These are phyloP conservation scores for Gorsachius magnificus DNA, from an alignment of 2,797 vertebrate species.

Conservation along the genomic window DNA sequence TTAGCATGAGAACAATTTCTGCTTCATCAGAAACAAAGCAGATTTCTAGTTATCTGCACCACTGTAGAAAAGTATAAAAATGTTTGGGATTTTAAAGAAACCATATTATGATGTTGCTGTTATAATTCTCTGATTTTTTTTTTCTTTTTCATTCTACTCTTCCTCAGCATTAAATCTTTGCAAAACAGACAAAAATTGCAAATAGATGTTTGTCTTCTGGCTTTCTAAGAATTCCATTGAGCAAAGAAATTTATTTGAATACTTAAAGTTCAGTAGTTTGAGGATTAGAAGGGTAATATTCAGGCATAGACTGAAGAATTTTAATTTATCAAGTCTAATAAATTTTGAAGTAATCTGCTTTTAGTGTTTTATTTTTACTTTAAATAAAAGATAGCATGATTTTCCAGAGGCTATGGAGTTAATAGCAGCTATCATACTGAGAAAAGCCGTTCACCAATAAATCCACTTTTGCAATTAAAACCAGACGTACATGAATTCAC, in stretches of 20 bases:
- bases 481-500: not conserved
- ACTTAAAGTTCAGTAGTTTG: not conserved
- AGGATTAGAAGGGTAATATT: not conserved
- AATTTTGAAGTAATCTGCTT: not conserved
- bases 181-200: not conserved
- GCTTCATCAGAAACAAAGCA: not conserved
- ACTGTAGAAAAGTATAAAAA: not conserved
- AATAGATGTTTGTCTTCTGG: not conserved
- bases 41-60: not conserved
- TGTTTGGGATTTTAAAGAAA: not conserved
- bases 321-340: not conserved
- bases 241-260: not conserved
- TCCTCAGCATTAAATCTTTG: not conserved
- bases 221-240: not conserved
- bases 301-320: not conserved
- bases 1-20: not conserved
- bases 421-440: not conserved
- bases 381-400: not conserved
- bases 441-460: not conserved
- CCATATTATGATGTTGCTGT: not conserved
- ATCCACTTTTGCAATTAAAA: not conserved
- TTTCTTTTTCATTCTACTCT: not conserved
- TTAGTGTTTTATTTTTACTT: not conserved
- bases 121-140: not conserved
- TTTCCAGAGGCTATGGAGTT: not conserved